Evolutionary conservation across 2,113 vertebrate species (phyloP), one percentile per base, ranked within the genome.

Genomic region (Melospiza georgiana): DNA sequence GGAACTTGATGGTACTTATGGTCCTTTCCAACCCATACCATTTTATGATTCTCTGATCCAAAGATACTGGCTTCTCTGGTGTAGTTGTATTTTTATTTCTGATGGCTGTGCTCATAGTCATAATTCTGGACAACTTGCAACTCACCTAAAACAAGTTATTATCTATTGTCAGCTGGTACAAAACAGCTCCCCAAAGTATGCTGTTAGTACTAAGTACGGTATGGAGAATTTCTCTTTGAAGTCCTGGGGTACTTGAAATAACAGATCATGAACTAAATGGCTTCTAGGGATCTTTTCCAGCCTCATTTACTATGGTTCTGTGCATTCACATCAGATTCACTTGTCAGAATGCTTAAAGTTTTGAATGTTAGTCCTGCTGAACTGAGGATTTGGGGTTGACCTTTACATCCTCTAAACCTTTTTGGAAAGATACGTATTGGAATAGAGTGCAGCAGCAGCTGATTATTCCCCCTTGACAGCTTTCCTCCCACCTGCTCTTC

Each of bases 181-280:
- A 93, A 92, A 76, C 61, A 52, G 83, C 21, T 81, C 55, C 57
- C 66, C 19, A 10, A 39, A 88, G 54, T 15, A 51, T 80, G 72
- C 49, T 92, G 44, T 57, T 85, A 68, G 44, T 72, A 54, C 54
- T 85, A 68, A 48, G 73, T 63, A 77, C 23, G 66, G 39, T 69
- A 66, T 27, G 43, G 46, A 88, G 35, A 66, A 52, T 74, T 95
- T 92, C 21, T 86, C 90, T 93, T 93, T 92, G 91, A 93, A 90
- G 83, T 28, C 59, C 21, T 51, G 16, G 23, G 0, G 2, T 71
- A 46, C 78, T 95, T 90, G 81, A 90, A 95, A 81, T 46, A 94
- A 87, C 0, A 5, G 37, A 8, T 21, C 48, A 84, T 55, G n/a
- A 85, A 77, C 37, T 86, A 76, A 65, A 88, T 14, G 37, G 15